Percentiles rank a stretch among this genome's conserved stretches.
Conservation (phyloP, 2,888 invertebrate genomes). For the Rhimphoctona megacephalus region DNA sequence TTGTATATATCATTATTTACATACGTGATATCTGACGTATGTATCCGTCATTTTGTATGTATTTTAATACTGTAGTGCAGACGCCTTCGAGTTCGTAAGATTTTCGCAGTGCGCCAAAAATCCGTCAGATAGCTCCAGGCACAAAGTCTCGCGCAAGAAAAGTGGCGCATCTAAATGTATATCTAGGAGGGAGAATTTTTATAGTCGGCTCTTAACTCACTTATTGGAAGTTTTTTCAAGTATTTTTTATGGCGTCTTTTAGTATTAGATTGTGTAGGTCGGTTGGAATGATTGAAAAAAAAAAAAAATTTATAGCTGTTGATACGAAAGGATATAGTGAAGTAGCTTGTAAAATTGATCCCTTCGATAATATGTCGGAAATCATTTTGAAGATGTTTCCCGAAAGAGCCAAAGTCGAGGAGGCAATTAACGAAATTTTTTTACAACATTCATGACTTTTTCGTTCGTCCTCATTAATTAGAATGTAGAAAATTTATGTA, state of each 20-base stretch:
- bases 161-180: background rate
- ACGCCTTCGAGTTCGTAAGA: background rate
- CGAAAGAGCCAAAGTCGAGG: background rate
- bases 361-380: background rate
- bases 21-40: background rate
- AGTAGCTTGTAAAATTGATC: background rate
- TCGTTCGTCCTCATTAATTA: too few species aligned
- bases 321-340: background rate
- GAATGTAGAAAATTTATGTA: background rate
- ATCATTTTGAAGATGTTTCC: background rate
- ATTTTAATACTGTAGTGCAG: background rate
- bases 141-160: background rate
- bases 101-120: background rate
- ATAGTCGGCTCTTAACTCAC: background rate
- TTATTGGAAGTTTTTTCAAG: background rate
- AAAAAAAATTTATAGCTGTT: background rate
- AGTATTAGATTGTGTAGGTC: background rate
- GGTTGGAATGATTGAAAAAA: background rate
- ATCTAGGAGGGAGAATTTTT: background rate
- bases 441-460: background rate
- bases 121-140: background rate
- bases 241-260: background rate
- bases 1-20: slow-evolving; percentile 16
- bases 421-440: background rate
- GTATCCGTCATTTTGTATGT: background rate